Evolutionary conservation across 2,888 invertebrate species (phyloP), one percentile per base, ranked within the genome.

Genomic region (Folsomia candida): DNA sequence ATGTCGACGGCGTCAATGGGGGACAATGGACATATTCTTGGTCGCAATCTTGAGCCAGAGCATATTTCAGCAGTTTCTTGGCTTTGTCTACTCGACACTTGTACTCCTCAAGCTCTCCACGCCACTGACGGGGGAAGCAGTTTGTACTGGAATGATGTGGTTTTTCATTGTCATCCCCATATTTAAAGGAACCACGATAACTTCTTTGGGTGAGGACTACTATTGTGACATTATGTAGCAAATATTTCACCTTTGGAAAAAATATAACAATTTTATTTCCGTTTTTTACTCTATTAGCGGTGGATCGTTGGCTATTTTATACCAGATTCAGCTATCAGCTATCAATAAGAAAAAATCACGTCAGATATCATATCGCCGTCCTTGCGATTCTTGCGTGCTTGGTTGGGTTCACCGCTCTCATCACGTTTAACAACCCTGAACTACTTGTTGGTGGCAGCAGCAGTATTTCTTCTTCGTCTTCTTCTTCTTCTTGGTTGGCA

Each of bases 101-200:
- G 72, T 71, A 11, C 73, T 76, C 63, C 67, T 76, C 47, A 76
- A 76, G 62, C 47, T 76, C n/a, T 71, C 74, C 14, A 71, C 73
- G 1, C 70, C 63, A 9, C 66, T 72, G 2, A 75, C 74, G 20
- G 74, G 76, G 47, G 76, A 76, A 67, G 74, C 76, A 1, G 71
- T 75, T 27, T 76, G 76, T 61, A 75, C 75, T 54, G 76, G 76
- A 24, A 68, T 76, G 51, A 63, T 76, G 27, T 76, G 76, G 76
- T 76, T 76, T 27, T 76, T 76, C 59, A 76, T 75, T 14, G 68
- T 70, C 14, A 75, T 76, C 47, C 73, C 75, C 9, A 72, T 76
- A 14, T 76, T 76, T 62, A 76, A 76, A 60, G 76, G 76, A 22
- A 71, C 73, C 11, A 76, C 76, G 9, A 73, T 76, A 67, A 69